These are phyloP conservation scores for Tryphoninae sp. DNA, from an alignment of 2,888 invertebrate species.

Conservation along the genomic window DNA sequence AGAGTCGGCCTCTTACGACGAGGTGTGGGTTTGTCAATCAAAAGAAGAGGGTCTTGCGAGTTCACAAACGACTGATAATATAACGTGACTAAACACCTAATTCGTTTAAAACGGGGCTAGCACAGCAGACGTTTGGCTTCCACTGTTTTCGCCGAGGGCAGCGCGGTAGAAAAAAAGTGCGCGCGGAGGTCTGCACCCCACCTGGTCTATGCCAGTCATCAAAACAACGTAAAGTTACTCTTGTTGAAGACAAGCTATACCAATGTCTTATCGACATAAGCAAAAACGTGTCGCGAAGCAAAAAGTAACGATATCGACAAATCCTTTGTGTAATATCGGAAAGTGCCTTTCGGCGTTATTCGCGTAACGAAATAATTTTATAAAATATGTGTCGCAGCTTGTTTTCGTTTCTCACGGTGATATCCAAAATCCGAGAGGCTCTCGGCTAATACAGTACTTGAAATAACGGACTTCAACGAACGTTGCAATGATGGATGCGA, in stretches of 20 bases:
- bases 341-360: neutral
- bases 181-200: constrained; percentile 35
- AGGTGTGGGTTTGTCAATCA: constrained; percentile 49
- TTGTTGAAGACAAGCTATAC: neutral
- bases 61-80: constrained; percentile 41
- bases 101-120: constrained; percentile 74
- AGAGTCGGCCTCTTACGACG: constrained; percentile 26
- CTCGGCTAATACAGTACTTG: neutral
- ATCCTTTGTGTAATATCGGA: too few relatives aligned
- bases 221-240: neutral
- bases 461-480: too few relatives aligned
- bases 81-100: constrained; percentile 76
- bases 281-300: neutral
- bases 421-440: constrained; percentile 1
- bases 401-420: constrained; percentile 13
- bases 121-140: constrained; percentile 62
- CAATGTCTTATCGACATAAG: neutral
- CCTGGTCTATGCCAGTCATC: constrained; percentile 31
- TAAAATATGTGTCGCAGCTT: constrained; percentile 45
- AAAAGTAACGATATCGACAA: neutral
- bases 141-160: constrained; percentile 37
- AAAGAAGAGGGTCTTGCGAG: constrained; percentile 35
- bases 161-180: constrained; percentile 40
- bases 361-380: constrained; percentile 30
- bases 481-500: too few relatives aligned